phyloP scores from a whole-genome alignment of 2,797 vertebrate genomes.

The Leptodactylus fallax region DNA sequence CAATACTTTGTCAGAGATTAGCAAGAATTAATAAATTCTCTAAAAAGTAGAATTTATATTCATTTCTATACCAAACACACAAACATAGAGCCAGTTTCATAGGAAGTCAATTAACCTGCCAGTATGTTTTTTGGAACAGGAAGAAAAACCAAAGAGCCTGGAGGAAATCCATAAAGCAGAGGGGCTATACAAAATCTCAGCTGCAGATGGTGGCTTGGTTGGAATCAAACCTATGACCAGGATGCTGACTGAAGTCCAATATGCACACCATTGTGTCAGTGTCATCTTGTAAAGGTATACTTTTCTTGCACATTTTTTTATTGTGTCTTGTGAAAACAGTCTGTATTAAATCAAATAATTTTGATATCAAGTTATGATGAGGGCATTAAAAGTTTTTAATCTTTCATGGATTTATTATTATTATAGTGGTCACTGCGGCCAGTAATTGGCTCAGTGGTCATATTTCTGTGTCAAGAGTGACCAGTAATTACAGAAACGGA shows the following conservation, averaged over 20 bases:
- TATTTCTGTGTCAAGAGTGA: too few species aligned
- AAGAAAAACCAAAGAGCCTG: background rate
- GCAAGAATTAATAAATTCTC: background rate
- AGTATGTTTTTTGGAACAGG: conserved; percentile 6
- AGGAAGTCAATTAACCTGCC: conserved; percentile 7
- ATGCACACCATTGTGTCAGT: background rate
- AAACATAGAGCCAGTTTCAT: background rate
- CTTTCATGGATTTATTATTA: too few species aligned
- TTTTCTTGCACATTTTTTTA: background rate
- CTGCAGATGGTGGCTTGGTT: conserved; percentile 18
- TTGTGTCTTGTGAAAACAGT: background rate
- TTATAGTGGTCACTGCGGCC: too few species aligned
- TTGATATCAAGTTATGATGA: background rate
- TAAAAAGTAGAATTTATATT: background rate
- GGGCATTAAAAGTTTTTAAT: background rate
- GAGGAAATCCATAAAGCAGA: background rate
- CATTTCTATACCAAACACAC: background rate
- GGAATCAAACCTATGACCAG: conserved; percentile 1
- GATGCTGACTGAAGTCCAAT: background rate
- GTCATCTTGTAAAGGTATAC: background rate
- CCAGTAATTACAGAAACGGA: too few species aligned
- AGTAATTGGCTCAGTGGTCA: too few species aligned
- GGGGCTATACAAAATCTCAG: background rate
- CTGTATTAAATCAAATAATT: background rate
- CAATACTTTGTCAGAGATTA: background rate